Evolutionary conservation across 2,113 vertebrate species (phyloP), one percentile per base, ranked within the genome.

Genomic region (Xenus cinereus): DNA sequence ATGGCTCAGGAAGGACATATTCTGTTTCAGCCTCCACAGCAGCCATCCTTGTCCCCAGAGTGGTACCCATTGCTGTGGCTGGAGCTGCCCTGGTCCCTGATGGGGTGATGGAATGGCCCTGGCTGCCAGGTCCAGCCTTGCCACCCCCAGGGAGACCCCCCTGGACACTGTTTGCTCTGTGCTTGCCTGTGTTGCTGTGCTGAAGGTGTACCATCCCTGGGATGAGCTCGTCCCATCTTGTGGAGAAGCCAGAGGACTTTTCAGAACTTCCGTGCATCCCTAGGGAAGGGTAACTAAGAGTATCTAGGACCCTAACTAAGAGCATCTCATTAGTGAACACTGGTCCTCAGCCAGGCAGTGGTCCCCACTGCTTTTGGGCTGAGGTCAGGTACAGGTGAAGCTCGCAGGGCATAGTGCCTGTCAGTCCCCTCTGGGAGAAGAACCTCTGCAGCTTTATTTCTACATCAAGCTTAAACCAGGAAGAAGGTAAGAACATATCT

Each of bases 351-450:
- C 33, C 41, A 57, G 35, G 27, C 43, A 13, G 28, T 33, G 45
- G 59, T 39, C 46, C 62, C 5, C n/a, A 12, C 32, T 41, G 28
- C 32, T 63, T 28, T 24, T 30, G 1, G 0, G 10, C 10, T 59
- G 41, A 68, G 23, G 12, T 16, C 24, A 43, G 35, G 35, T 48
- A 28, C 8, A 48, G 45, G 18, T 2, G 3, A 32, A 89, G 26
- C 50, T 59, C 0, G 0, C 13, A 41, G 17, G 13, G 12, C 20
- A 37, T 4, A 15, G 28, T 46, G 22, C 27, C 30, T 63, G 15
- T 30, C 19, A 56, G 45, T 43, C 35, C 43, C 27, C 41, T 41
- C n/a, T 73, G 75, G 24, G 63, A 80, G 50, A 53, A 46, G 9
- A 80, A 54, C 5, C 5, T 83, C 64, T 84, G 23, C 30, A 43